phyloP scores from a whole-genome alignment of 1,140 invertebrate species.

The Chrysomallon squamiferum region DNA sequence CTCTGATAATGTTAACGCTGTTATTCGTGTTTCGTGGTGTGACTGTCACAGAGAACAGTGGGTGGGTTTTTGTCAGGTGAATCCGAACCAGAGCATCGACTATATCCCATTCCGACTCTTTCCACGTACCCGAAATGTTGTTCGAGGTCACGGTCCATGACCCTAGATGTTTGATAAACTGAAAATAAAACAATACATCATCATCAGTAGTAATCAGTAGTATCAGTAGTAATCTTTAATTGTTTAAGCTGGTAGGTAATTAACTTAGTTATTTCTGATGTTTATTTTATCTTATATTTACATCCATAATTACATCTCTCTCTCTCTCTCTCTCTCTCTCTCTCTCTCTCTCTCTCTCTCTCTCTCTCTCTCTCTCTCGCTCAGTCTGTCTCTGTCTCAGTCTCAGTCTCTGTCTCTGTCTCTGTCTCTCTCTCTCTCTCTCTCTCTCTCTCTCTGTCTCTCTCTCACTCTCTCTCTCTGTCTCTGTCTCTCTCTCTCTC shows the following conservation, averaged over 20 bases:
- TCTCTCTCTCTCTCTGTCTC: too few species aligned
- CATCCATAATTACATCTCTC: too few species aligned
- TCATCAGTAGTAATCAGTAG: neutral
- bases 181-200: neutral
- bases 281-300: too few species aligned
- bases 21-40: constrained; percentile 31
- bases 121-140: constrained; percentile 3
- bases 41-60: constrained; percentile 22
- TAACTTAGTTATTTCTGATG: neutral
- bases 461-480: too few species aligned
- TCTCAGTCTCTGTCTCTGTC: too few species aligned
- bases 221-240: neutral
- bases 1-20: constrained; percentile 13
- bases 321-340: too few species aligned
- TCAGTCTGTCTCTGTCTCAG: too few species aligned
- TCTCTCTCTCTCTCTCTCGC: too few species aligned
- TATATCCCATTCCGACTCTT: constrained; percentile 21
- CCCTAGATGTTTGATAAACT: constrained; percentile 25
- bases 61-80: neutral
- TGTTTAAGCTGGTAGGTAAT: neutral
- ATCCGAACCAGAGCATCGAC: constrained; percentile 11
- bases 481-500: too few species aligned
- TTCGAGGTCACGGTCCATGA: constrained; percentile 25
- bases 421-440: too few species aligned
- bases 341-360: too few species aligned